Base-by-base conservation (phyloP, 92 coral and sea anemone genomes). In the Umimayanthus kanabou region DNA sequence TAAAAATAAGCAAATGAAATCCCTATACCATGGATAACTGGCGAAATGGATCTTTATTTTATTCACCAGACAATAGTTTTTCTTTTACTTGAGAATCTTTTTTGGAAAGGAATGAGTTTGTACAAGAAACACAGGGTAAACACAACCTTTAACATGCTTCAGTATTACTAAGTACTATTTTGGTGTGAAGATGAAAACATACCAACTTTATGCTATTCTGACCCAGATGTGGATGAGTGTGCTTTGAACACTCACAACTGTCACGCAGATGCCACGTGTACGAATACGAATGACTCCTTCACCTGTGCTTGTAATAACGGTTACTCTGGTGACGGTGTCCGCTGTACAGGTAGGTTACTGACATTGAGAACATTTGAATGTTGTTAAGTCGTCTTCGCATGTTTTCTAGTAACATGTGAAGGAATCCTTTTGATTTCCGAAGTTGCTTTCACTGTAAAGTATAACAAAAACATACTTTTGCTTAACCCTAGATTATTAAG, bases 201-300 rank as follows among this genome's bases (percentile, higher is more conserved):
- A 26, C 18, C 29, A 71, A 26, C 23, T 6, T 30, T 22, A 29
- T 29, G 45, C 23, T 65, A 4, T 83, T 45, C 15, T 83, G 3
- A 9, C 29, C 23, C 84, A 83, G 87, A 83, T 83, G 64, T 83
- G 26, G 78, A 83, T 42, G 87, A 83, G 42, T 83, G 87, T 83
- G 40, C 4, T 83, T 33, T 83, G 66, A 83, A 70, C 30, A 83
- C 87, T n/a, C 87, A 83, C 43, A 83, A 69, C 37, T 83, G 87
- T 49, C 87, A 83, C 65, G 43, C 45, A 28, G 87, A 83, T 18
- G 87, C 64, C 8, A n/a, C 64, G 16, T 83, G 87, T 50, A 83
- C 78, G 45, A 83, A 83, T 11, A 83, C 78, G 4, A 83, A 83
- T 45, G 87, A 78, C 2, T 83, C 87, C 30, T 83, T 83, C 43